phyloP scores from a whole-genome alignment of 2,113 vertebrate species.

The Hyla sarda region DNA sequence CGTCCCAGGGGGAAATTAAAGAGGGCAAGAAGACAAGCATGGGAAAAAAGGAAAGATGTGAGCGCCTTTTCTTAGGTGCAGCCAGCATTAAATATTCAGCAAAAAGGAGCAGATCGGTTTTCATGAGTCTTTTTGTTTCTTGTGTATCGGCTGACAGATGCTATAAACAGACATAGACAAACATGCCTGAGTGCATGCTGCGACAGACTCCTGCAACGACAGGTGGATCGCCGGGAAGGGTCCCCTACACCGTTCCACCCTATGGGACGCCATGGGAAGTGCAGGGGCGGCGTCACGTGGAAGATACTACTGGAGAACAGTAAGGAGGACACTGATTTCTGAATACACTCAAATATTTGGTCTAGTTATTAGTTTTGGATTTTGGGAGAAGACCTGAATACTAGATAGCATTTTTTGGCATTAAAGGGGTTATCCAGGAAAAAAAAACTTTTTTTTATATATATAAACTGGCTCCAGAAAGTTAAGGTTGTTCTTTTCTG shows the following conservation, averaged over 20 bases:
- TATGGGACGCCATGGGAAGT: slow-evolving; percentile 14
- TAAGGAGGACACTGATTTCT: neutral
- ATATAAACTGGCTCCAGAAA: too few species aligned
- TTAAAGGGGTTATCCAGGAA: too few species aligned
- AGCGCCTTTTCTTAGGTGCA: slow-evolving; percentile 78
- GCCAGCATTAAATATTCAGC: slow-evolving; percentile 88
- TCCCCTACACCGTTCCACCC: neutral
- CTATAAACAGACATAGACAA: slow-evolving; percentile 92
- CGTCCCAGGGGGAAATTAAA: slow-evolving; percentile 82
- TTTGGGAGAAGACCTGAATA: neutral
- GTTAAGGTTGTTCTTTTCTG: too few species aligned
- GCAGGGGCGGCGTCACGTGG: neutral
- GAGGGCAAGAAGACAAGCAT: slow-evolving; percentile 78
- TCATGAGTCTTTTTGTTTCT: slow-evolving; percentile 90
- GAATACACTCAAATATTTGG: neutral
- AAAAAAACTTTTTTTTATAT: too few species aligned
- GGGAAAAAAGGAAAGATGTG: slow-evolving; percentile 77
- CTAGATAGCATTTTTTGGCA: too few species aligned
- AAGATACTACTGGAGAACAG: neutral
- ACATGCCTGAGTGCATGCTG: slow-evolving; percentile 74
- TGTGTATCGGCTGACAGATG: slow-evolving; percentile 87
- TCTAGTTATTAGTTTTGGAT: neutral
- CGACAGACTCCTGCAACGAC: slow-evolving; percentile 60
- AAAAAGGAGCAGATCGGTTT: slow-evolving; percentile 80
- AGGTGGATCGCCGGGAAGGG: slow-evolving; percentile 62